phyloP scores from a whole-genome alignment of 2,888 invertebrate species.

The Peribatodes rhomboidaria region DNA sequence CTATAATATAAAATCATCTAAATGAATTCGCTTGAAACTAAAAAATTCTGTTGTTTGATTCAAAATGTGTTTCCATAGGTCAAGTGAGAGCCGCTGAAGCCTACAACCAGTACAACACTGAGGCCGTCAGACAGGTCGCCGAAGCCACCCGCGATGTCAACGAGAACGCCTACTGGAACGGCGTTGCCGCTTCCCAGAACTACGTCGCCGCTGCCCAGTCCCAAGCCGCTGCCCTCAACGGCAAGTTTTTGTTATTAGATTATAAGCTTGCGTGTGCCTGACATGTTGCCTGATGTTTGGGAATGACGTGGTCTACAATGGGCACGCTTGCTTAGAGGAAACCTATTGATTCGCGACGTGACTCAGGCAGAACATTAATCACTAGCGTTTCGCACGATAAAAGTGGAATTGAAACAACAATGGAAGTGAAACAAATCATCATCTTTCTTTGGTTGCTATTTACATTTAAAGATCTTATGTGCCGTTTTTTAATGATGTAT shows the following conservation, averaged over 20 bases:
- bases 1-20: no score
- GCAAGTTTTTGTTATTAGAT: not conserved
- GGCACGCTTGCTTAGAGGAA: no score
- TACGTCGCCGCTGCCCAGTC: conserved; percentile 79
- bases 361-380: no score
- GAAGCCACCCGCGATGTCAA: conserved; percentile 75
- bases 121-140: conserved; percentile 67
- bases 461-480: not conserved
- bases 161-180: conserved; percentile 81
- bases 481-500: not conserved
- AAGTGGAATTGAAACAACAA: no score
- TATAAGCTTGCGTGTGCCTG: no score
- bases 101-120: conserved; percentile 72
- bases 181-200: conserved; percentile 76
- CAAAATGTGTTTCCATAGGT: conserved; percentile 29
- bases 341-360: no score
- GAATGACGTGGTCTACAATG: no score
- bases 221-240: conserved; percentile 69
- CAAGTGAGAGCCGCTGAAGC: conserved; percentile 77
- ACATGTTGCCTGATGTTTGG: no score
- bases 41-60: not conserved
- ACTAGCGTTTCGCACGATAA: no score
- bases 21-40: no score
- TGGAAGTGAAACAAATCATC: no score
- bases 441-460: not conserved